Base-by-base conservation (phyloP, 2,113 vertebrate species). In the Recurvirostra avosetta region DNA sequence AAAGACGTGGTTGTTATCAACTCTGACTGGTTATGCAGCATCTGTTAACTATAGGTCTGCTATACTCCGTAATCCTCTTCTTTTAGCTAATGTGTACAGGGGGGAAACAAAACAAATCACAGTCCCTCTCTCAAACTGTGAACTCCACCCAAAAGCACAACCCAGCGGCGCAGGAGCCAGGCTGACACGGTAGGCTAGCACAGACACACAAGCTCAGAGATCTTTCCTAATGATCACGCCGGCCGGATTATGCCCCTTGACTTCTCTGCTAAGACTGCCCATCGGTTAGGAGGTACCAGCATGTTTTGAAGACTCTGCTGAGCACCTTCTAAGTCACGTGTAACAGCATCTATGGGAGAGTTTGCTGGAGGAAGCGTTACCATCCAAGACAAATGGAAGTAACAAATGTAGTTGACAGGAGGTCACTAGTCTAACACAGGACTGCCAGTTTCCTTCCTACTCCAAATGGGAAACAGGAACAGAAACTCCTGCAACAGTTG, bases 391-490 rank as follows among this genome's bases (percentile, higher is more conserved):
- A 40, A 56, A 34, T 43, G 34, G 58, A 61, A 79, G 25, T 27
- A 73, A 36, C 21, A 30, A n/a, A 38, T 3, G 5, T 11, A 32
- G 34, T 5, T 65, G 70, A 55, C 36, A 53, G 36, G 61, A 88
- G 61, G 76, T 94, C 91, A 94, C 59, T 2, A 50, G 58, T 20
- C 72, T 23, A 27, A 82, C 62, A 36, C 0, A 52, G 41, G 36
- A 62, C 74, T 58, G 50, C 2, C 15, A 1, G 21, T 36, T 90
- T 88, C 93, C 92, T 94, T 94, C 96, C 93, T 62, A 49, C 22
- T 93, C 92, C 85, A 73, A 14, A 40, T 26, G 55, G 45, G 40
- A 95, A 97, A 95, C 36, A 47, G 90, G 96, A 97, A 94, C 88
- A 96, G 96, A 96, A 97, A 96, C 45, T 34, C 30, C 67, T 73